Evolutionary conservation across 2,113 vertebrate genomes (phyloP), one percentile per base, ranked within the genome.

Genomic region (human (Homo sapiens)): DNA sequence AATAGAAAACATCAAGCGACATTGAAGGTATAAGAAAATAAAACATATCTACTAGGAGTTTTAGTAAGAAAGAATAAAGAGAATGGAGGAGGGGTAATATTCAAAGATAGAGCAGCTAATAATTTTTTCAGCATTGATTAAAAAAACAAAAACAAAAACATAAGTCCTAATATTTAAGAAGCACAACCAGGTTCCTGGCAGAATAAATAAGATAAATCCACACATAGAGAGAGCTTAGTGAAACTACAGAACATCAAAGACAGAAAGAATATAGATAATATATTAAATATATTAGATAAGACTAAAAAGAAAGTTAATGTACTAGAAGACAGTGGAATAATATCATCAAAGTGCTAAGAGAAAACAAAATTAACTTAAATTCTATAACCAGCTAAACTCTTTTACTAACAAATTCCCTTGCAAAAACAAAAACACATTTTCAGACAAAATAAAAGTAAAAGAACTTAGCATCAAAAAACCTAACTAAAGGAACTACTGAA

Each of bases 161-260:
- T 3, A 8, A 75, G 1, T n/a, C 30, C 40, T 89, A 38, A 66
- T 4, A 40, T 38, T 68, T 20, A 84, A 91, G 52, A 96, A 93
- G 3, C 45, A 40, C 2, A 82, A 35, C 2, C 64, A 66, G 30
- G n/a, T 94, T 90, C 45, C 88, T 57, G 59, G 27, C 38, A 79
- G 55, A 93, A 72, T 72, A 93, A 90, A n/a, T 45, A 78, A 97
- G 82, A 87, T 82, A 83, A 95, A 79, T 88, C 38, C 48, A 57
- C 55, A 75, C 11, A 2, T 20, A 87, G 68, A 57, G 5, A 45
- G 13, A 73, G 70, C 4, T 84, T 93, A 90, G 45, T 93, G 52
- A 78, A 89, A 23, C 38, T 73, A 50, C 25, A 66, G 70, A 88
- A 35, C 8, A 90, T 35, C 35, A 92, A 94, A 94, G 72, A 84